Conservation (phyloP, 2,797 vertebrate genomes). For the Myotis myotis region DNA sequence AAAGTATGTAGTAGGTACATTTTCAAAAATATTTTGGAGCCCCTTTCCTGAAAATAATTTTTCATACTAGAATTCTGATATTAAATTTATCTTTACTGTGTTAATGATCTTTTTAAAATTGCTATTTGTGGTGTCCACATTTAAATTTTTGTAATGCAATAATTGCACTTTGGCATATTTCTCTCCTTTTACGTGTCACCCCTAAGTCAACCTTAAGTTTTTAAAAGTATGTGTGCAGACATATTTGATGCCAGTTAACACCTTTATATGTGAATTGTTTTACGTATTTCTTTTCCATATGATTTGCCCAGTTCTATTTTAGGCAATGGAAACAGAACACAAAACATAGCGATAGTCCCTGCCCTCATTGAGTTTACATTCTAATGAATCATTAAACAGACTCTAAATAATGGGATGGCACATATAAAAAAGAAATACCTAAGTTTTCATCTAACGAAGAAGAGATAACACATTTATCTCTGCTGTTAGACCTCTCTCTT, state of each 20-base stretch:
- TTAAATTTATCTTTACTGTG: background rate
- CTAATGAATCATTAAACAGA: background rate
- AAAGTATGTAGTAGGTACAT: background rate
- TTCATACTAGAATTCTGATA: conserved; percentile 26
- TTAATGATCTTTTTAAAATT: conserved; percentile 3
- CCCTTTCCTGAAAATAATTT: background rate
- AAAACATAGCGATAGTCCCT: background rate
- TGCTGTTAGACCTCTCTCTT: background rate
- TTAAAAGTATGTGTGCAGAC: background rate
- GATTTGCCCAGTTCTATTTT: background rate
- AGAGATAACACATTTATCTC: background rate
- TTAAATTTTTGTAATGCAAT: background rate
- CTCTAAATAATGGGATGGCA: background rate
- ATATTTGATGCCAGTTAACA: background rate
- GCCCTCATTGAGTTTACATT: background rate
- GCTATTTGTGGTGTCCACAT: background rate
- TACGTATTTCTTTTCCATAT: background rate
- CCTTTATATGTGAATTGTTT: background rate
- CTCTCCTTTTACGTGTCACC: background rate
- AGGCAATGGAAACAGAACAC: background rate
- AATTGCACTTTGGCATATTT: background rate
- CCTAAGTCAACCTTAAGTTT: background rate
- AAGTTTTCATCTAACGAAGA: background rate
- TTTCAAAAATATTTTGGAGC: background rate
- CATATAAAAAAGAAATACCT: background rate